A percentile compares a stretch with the other conserved stretches of the same genome.
Evolutionary conservation across 2,113 vertebrate species (phyloP).

Genomic region (Numenius arquata): DNA sequence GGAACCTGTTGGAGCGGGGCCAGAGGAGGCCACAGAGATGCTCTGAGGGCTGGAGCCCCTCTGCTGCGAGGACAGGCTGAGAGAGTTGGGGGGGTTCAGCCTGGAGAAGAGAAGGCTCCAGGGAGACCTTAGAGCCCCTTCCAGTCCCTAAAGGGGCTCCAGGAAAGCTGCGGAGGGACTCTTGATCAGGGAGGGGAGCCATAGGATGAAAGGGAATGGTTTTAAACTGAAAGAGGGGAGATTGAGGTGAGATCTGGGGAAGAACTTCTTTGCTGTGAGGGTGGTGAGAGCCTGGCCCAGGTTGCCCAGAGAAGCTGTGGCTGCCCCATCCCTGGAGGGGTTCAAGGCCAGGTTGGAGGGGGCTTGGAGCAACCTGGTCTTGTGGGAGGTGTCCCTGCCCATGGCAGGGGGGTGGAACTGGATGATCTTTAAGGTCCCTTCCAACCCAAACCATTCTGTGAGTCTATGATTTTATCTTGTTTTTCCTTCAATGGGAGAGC

Average conservation of each 20-base stretch:
- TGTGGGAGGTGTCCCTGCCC: background rate
- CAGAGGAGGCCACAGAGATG: background rate
- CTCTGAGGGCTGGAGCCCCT: background rate
- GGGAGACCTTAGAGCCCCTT: background rate
- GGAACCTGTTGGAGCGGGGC: background rate
- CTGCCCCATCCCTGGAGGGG: background rate
- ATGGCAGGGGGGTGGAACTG: background rate
- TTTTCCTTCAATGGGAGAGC: background rate
- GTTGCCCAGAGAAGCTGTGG: background rate
- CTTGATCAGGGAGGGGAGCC: background rate
- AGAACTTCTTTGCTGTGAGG: background rate
- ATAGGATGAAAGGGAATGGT: background rate
- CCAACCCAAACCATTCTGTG: background rate
- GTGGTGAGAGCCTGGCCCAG: background rate
- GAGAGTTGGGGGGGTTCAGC: background rate
- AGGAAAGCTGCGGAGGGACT: background rate
- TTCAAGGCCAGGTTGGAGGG: background rate
- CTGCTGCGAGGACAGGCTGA: background rate
- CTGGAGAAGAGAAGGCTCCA: background rate
- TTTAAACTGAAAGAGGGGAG: background rate
- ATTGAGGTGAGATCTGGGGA: background rate
- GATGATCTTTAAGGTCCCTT: background rate
- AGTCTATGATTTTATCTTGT: background rate
- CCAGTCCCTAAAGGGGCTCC: background rate
- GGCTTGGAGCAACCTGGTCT: background rate